phyloP scores from a whole-genome alignment of 2,113 vertebrate species.

The Syngnathus floridae region DNA sequence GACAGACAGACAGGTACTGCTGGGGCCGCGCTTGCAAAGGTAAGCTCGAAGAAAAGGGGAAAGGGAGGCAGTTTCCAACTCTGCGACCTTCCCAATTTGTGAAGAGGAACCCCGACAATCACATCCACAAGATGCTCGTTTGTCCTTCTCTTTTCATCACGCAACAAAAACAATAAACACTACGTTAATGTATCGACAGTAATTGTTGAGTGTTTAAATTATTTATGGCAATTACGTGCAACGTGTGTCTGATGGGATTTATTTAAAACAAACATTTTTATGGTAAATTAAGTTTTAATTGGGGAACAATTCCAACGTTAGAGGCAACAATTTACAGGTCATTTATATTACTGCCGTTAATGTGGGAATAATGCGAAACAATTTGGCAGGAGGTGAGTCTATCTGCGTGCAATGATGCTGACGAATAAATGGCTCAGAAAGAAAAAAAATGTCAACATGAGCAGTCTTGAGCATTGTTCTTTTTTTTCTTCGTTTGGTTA shows the following conservation, averaged over 20 bases:
- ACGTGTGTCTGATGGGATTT: not conserved
- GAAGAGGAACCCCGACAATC: constrained; percentile 64
- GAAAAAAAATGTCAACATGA: not conserved
- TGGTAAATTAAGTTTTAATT: not conserved
- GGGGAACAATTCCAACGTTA: not conserved
- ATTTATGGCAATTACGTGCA: not conserved
- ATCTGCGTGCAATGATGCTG: not conserved
- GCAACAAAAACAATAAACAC: not conserved
- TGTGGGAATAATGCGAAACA: not conserved
- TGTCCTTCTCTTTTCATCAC: not conserved
- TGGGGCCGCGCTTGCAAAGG: too few relatives aligned
- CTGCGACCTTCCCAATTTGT: constrained; percentile 62
- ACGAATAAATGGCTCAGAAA: not conserved
- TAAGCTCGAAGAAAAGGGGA: too few relatives aligned
- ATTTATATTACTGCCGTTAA: not conserved
- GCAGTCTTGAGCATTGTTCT: not conserved
- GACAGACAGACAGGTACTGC: too few relatives aligned
- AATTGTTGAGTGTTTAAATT: constrained; percentile 3
- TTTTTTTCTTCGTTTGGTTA: not conserved
- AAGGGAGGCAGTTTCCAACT: constrained; percentile 28
- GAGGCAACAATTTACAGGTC: not conserved
- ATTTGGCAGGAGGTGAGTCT: not conserved
- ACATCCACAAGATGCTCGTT: constrained; percentile 33
- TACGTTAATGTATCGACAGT: constrained; percentile 10
- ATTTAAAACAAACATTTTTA: not conserved